Evolutionary conservation across 2,888 invertebrate species (phyloP).

Genomic region (Isoperla grammatica): DNA sequence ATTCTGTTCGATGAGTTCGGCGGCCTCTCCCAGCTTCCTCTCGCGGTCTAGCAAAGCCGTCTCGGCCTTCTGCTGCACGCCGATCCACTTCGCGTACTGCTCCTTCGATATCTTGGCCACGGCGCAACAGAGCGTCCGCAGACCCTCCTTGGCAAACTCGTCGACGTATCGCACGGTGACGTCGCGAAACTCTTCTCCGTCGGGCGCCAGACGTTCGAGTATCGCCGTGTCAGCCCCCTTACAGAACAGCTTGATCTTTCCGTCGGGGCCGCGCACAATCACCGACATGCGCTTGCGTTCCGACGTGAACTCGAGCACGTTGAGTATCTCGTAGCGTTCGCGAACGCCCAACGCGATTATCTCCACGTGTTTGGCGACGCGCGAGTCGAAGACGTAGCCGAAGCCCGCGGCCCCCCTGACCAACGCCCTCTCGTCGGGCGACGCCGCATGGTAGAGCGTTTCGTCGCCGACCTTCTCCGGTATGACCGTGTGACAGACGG

Average conservation of each 20-base stretch:
- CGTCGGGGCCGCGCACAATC: conserved; percentile 76
- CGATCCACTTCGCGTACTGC: conserved; percentile 76
- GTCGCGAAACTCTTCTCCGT: conserved; percentile 49
- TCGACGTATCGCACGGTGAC: conserved; percentile 78
- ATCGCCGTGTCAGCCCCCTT: conserved; percentile 58
- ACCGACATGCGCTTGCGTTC: conserved; percentile 95
- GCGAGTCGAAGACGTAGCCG: conserved; percentile 84
- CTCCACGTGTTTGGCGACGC: conserved; percentile 81
- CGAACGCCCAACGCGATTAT: conserved; percentile 66
- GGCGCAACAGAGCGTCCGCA: conserved; percentile 92
- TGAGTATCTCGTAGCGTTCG: conserved; percentile 72
- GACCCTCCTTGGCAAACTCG: conserved; percentile 84
- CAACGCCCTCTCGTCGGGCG: conserved; percentile 93
- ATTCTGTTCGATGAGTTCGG: conserved; percentile 87
- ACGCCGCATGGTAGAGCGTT: conserved; percentile 89
- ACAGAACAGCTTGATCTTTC: conserved; percentile 54
- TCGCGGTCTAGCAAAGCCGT: conserved; percentile 81
- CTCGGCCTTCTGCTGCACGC: conserved; percentile 79
- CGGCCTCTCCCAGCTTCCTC: conserved; percentile 83
- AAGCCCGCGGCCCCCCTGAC: conserved; percentile 85
- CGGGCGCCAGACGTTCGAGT: conserved; percentile 48
- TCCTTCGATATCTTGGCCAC: conserved; percentile 72
- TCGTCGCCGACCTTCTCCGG: conserved; percentile 63
- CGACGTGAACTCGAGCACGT: conserved; percentile 92
- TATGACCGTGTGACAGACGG: conserved; percentile 99